Base-by-base conservation (phyloP, 1,140 invertebrate species). In the Sminthurides bifidus region DNA sequence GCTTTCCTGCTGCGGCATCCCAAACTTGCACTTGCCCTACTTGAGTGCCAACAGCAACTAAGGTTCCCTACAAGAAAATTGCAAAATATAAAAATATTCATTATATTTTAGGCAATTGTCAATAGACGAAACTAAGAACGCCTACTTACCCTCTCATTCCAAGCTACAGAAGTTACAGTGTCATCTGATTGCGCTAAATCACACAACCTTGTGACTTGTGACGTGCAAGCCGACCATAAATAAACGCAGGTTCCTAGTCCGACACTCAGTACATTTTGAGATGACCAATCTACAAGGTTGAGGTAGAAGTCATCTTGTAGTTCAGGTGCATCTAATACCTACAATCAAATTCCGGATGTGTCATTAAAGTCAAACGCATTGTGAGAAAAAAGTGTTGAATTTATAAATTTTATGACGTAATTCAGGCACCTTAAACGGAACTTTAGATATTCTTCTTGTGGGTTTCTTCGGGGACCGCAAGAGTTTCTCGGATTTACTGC, bases 231-330 rank as follows among this genome's bases (percentile, higher is more conserved):
- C 66, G 92, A 97, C 96, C 96, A 99, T 37, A 99, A 72, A 74
- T 99, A 99, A 2, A 99, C 96, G 72, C 93, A 97, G 60, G 89
- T 92, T 10, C 92, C 93, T 0, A 99, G 74, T 0, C 95, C 96
- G n/a, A 99, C 96, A 70, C 92, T 94, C 21, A 99, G 79, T 5
- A 98, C 92, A 74, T 99, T 98, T 71, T 95, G 92, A 5, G 91
- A 92, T 1, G 93, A 98, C 96, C 96, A 99, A 73, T 99, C 96
- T 5, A 99, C 95, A 54, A 99, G 76, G 73, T 98, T 99, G 26
- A 98, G 72, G 71, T 98, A 98, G 73, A 99, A 99, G 72, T 98
- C 96, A 72, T 99, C 95, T 73, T 98, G 94, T 24, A 99, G 73
- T 72, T 98, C 95, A 0, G 96, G 96, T 0, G 96, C 96, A 72